Percentiles rank a stretch among this genome's conserved stretches.
phyloP scores from a whole-genome alignment of 2,797 vertebrate genomes.

The Urocyon cinereoargenteus region DNA sequence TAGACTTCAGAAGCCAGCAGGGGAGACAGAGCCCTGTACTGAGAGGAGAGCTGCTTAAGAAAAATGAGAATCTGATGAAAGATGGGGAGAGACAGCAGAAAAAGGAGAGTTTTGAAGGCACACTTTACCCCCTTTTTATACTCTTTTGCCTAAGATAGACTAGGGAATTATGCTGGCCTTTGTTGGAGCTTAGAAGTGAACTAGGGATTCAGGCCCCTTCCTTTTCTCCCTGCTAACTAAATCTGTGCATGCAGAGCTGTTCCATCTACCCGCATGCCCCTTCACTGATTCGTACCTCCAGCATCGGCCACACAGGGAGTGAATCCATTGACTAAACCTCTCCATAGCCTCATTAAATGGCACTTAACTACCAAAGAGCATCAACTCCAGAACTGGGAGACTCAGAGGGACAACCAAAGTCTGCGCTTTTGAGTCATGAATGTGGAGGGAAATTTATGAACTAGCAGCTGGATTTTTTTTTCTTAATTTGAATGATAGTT shows the following conservation, averaged over 20 bases:
- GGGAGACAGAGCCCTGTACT: background rate
- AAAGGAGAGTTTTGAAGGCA: background rate
- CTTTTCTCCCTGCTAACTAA: background rate
- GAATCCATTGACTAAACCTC: background rate
- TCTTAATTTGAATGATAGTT: constrained; percentile 12
- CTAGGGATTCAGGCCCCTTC: background rate
- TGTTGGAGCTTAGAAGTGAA: background rate
- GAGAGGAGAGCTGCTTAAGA: background rate
- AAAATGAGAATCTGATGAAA: background rate
- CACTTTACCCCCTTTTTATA: background rate
- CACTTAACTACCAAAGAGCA: background rate
- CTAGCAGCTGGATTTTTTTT: background rate
- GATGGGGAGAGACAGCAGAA: background rate
- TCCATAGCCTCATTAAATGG: background rate
- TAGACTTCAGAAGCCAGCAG: background rate
- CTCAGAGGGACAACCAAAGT: background rate
- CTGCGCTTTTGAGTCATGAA: background rate
- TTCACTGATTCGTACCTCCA: background rate
- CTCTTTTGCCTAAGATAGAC: background rate
- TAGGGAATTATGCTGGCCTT: background rate
- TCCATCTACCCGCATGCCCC: background rate
- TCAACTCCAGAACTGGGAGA: background rate
- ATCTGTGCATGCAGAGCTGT: background rate
- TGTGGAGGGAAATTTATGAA: background rate
- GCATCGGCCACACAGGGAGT: rapidly evolving